Evolutionary conservation across 2,113 vertebrate genomes (phyloP), one percentile per base, ranked within the genome.

Genomic region (Gymnorhina tibicen): DNA sequence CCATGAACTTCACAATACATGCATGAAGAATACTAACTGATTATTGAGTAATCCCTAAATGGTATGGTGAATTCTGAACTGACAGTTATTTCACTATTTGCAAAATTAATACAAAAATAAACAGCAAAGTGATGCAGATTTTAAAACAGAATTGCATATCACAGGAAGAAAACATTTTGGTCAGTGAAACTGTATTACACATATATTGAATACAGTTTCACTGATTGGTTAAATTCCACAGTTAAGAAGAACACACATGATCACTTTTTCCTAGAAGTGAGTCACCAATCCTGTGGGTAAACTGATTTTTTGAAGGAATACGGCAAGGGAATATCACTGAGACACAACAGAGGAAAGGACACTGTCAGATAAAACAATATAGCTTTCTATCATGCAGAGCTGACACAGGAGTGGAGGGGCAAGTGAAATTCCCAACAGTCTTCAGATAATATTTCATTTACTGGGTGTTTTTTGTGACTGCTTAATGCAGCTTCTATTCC

Each of bases 401-500:
- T 86, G 50, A 84, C 24, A 73, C 4, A 50, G 19, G 19, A 74
- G 32, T 70, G 23, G n/a, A 80, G 27, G 14, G 11, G 28, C 55
- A 91, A 88, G 42, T 56, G 46, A 73, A 82, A 96, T 85, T 91
- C 62, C 21, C 47, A 79, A 33, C 30, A 86, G 84, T 52, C 49
- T 93, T 86, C 62, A 93, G 68, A 62, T 77, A 93, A 83, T 86
- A 93, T 85, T 95, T 39, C 58, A 85, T 32, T 59, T 66, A 88
- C 5, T 66, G 30, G 15, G 35, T 66, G 11, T 32, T 86, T 93
- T 93, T 67, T 76, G 24, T 62, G 37, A 87, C 49, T 87, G 67
- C n/a, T 90, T 94, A 83, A 88, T 85, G 58, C 50, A 91, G 32
- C 10, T 85, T 87, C 41, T 93, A 81, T 78, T 91, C 32, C 50